phyloP scores from a whole-genome alignment of 1,140 invertebrate genomes.

The Tetragonula clypearis region DNA sequence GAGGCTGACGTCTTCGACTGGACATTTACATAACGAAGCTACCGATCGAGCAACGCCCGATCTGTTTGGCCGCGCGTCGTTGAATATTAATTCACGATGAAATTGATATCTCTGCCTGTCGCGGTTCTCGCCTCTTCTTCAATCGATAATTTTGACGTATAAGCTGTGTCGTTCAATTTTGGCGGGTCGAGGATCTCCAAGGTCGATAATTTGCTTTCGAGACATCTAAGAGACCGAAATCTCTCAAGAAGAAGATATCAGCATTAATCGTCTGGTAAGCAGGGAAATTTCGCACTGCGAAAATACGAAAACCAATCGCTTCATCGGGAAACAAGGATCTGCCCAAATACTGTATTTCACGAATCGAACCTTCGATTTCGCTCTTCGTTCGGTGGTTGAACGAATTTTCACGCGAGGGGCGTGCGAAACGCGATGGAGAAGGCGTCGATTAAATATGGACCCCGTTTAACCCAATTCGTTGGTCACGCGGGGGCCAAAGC shows the following conservation, averaged over 20 bases:
- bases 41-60: not conserved
- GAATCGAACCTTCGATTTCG: not conserved
- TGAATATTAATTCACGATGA: slow-evolving; percentile 39
- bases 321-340: no score
- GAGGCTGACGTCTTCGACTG: slow-evolving; percentile 2
- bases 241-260: not conserved
- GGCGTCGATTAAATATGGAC: slow-evolving; percentile 74
- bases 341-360: not conserved
- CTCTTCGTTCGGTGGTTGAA: not conserved
- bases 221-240: not conserved
- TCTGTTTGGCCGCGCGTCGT: not conserved
- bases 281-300: no score
- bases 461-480: slow-evolving; percentile 58
- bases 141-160: no score
- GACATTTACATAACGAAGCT: slow-evolving; percentile 25
- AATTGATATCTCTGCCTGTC: not conserved
- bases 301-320: no score
- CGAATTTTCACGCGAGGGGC: no score
- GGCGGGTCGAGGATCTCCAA: no score
- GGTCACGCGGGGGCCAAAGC: slow-evolving; percentile 19
- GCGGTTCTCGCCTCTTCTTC: not conserved
- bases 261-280: no score
- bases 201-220: not conserved
- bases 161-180: not conserved
- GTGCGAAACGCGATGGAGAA: not conserved